These are phyloP conservation scores for Crotalus horridus DNA, from an alignment of 2,113 vertebrate genomes.

Conservation along the genomic window DNA sequence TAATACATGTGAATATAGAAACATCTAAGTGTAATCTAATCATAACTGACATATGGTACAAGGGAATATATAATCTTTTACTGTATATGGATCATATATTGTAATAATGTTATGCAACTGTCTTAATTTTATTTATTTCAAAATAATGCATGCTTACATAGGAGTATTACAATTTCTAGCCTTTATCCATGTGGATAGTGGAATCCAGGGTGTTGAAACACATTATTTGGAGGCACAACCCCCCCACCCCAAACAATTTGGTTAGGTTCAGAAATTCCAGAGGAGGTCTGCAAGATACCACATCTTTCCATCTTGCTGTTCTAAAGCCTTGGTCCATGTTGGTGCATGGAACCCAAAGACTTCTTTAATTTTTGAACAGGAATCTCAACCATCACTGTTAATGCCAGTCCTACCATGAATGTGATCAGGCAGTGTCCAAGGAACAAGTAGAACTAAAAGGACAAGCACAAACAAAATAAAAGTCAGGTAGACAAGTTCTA, in stretches of 20 bases:
- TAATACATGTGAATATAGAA: not conserved
- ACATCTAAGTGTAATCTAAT: not conserved
- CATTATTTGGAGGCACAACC: not conserved
- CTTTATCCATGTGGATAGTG: not conserved
- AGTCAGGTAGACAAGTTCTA: not conserved
- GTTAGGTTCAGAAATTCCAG: not conserved
- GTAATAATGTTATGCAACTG: not conserved
- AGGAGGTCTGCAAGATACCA: not conserved
- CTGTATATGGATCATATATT: not conserved
- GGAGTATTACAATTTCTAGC: not conserved
- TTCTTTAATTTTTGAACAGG: slow-evolving; percentile 59
- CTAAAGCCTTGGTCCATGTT: not conserved
- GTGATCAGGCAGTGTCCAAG: slow-evolving; percentile 74
- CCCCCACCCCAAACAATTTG: not conserved
- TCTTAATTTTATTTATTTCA: not conserved
- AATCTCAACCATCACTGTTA: slow-evolving; percentile 76
- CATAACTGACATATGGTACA: not conserved
- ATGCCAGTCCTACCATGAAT: slow-evolving; percentile 59
- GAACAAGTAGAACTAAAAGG: slow-evolving; percentile 78
- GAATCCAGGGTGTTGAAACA: not conserved
- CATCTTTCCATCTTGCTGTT: not conserved
- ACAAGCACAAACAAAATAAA: not conserved
- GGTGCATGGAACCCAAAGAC: not conserved
- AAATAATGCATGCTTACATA: not conserved
- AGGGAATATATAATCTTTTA: not conserved